phyloP scores from a whole-genome alignment of 2,888 invertebrate species.

The Oconnorella tubifera region DNA sequence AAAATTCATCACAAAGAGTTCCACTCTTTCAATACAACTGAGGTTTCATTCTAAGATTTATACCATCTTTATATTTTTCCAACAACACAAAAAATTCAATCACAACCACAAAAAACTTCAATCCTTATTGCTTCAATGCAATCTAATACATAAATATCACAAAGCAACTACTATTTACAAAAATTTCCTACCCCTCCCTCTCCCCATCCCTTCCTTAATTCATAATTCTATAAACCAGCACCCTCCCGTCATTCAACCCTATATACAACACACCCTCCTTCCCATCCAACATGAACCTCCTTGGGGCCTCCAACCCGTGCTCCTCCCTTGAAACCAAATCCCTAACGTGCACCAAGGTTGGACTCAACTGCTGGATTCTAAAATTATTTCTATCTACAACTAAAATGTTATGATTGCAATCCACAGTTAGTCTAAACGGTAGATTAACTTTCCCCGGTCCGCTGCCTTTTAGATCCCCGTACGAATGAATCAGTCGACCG shows the following conservation, averaged over 20 bases:
- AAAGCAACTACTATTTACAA: no score
- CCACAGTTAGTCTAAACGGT: slow-evolving; percentile 17
- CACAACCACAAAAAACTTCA: no score
- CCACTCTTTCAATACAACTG: no score
- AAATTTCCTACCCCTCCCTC: no score
- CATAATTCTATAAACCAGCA: no score
- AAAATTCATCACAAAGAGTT: no score
- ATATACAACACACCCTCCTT: slow-evolving; percentile 14
- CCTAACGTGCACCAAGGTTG: slow-evolving; percentile 22
- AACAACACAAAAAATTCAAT: no score
- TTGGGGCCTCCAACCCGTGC: slow-evolving; percentile 13
- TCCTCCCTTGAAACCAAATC: slow-evolving; percentile 16
- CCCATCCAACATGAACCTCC: slow-evolving; percentile 15
- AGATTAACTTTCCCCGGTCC: slow-evolving; percentile 15
- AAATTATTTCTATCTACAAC: slow-evolving; percentile 24
- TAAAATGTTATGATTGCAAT: slow-evolving; percentile 19
- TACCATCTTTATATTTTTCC: no score
- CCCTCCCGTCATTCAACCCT: slow-evolving; percentile 18
- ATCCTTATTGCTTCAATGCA: no score
- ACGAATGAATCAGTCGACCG: slow-evolving; percentile 14
- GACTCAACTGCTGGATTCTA: slow-evolving; percentile 20
- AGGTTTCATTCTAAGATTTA: no score
- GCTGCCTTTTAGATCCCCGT: slow-evolving; percentile 22
- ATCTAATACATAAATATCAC: no score
- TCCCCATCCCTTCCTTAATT: no score